Evolutionary conservation across 2,888 invertebrate species (phyloP).

Genomic region (Dicycla oo): DNA sequence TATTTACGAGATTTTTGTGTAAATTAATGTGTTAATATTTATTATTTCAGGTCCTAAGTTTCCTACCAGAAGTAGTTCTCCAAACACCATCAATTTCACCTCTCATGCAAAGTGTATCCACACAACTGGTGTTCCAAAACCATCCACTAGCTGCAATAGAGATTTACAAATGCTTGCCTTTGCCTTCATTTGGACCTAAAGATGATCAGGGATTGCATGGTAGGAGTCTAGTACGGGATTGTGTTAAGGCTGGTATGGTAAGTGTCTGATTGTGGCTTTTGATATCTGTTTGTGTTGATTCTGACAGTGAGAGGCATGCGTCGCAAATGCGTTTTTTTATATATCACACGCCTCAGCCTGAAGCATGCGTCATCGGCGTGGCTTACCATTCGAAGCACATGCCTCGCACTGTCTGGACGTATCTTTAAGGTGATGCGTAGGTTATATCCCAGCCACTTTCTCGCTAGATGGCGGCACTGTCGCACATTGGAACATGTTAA

Average conservation of each 20-base stretch:
- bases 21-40: not conserved
- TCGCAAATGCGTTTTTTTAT: too few relatives aligned
- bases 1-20: not conserved
- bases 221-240: slow-evolving; percentile 89
- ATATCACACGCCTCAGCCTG: too few relatives aligned
- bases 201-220: slow-evolving; percentile 90
- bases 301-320: too few relatives aligned
- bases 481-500: too few relatives aligned
- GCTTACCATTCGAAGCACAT: too few relatives aligned
- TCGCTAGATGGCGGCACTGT: too few relatives aligned
- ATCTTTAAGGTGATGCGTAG: too few relatives aligned
- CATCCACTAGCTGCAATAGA: slow-evolving; percentile 86
- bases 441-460: too few relatives aligned
- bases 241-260: slow-evolving; percentile 89
- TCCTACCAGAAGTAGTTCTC: slow-evolving; percentile 76
- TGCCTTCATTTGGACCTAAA: slow-evolving; percentile 85
- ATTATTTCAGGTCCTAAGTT: slow-evolving; percentile 77
- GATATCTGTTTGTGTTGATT: not conserved
- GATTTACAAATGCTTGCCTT: slow-evolving; percentile 86
- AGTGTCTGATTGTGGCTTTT: slow-evolving; percentile 51
- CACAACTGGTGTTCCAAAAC: slow-evolving; percentile 87
- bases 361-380: too few relatives aligned
- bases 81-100: slow-evolving; percentile 84
- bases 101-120: slow-evolving; percentile 87
- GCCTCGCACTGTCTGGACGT: too few relatives aligned